A percentile compares a stretch with the other conserved stretches of the same genome.
Conservation (phyloP, 1,140 invertebrate genomes). For the Rhynchophorus ferrugineus region DNA sequence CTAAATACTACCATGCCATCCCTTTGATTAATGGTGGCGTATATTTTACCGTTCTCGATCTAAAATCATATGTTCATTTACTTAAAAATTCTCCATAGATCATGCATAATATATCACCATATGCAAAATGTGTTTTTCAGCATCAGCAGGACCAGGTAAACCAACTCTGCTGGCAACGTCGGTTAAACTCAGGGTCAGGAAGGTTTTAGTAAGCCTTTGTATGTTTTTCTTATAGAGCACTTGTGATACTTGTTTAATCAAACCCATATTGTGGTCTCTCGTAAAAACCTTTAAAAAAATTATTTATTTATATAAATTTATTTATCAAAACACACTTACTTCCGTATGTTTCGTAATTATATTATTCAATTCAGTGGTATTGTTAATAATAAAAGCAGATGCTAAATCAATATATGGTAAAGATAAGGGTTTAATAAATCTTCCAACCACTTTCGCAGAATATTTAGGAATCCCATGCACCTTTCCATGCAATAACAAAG, state of each 20-base stretch:
- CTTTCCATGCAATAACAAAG: slow-evolving; percentile 85
- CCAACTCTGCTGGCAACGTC: slow-evolving; percentile 91
- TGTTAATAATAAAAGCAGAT: slow-evolving; percentile 71
- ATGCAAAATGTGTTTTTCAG: slow-evolving; percentile 89
- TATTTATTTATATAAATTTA: slow-evolving; percentile 1
- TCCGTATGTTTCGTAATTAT: slow-evolving; percentile 66
- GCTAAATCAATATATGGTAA: slow-evolving; percentile 86
- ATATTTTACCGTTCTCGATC: slow-evolving; percentile 97
- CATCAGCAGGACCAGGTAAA: slow-evolving; percentile 72
- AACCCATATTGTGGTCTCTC: slow-evolving; percentile 78
- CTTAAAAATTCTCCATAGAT: background rate
- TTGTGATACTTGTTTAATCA: slow-evolving; percentile 76
- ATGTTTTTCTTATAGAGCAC: slow-evolving; percentile 95
- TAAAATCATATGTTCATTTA: slow-evolving; percentile 39
- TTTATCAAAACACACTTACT: slow-evolving; percentile 48
- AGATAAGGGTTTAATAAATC: slow-evolving; percentile 87
- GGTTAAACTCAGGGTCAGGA: slow-evolving; percentile 85
- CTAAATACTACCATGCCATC: slow-evolving; percentile 97
- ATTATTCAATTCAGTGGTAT: slow-evolving; percentile 60
- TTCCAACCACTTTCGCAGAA: slow-evolving; percentile 78
- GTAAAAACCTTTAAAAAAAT: slow-evolving; percentile 48
- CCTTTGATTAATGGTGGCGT: slow-evolving; percentile 94
- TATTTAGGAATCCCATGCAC: slow-evolving; percentile 71
- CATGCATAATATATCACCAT: slow-evolving; percentile 59
- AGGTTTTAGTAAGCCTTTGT: slow-evolving; percentile 93